Base-by-base conservation (phyloP, 2,888 invertebrate genomes). In the Noctua fimbriata region DNA sequence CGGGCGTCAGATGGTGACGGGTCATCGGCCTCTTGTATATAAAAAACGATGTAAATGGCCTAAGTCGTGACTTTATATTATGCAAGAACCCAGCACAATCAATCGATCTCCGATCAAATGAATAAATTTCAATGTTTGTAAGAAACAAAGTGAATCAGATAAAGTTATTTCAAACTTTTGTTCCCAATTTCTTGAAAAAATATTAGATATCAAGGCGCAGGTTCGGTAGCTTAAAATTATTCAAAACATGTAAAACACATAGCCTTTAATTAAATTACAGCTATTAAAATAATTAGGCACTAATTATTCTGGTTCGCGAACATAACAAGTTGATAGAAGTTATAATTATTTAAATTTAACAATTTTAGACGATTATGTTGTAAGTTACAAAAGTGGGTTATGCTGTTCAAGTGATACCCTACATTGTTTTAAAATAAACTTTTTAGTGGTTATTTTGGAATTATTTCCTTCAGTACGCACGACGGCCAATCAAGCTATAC, bases 241-340 rank as follows among this genome's bases (percentile, higher is more conserved):
- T 49, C 36, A 47, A 28, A 70, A 47, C 70, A 52, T 71, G 70
- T 52, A 47, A 82, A 79, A 32, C 55, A 60, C 52, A 72, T 74
- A 36, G 66, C 60, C 60, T 73, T 73, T 73, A 71, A 67, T 67
- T 32, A 49, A 79, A 83, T 73, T 69, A 67, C n/a, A 32, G 69
- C 70, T 71, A 76, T 81, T 85, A 75, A n/a, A 72, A 73, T 86
- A 77, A 84, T 82, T 36, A 76, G 60, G 63, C 47, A 78, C 76
- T 76, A 41, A 82, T 76, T 82, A 87, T 79, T 70, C 79, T 79
- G 79, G 18, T 78, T 71, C 76, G 70, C 63, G 47, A 73, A 76
- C 73, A 21, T 65, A 63, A 76, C 55, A 81, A 65, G 21, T 85
- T 72, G 69, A 69, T 72, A 58, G 60, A 67, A 82, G 60, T 79